These are phyloP conservation scores for Diadophis punctatus DNA, from an alignment of 2,113 vertebrate species.

Conservation along the genomic window DNA sequence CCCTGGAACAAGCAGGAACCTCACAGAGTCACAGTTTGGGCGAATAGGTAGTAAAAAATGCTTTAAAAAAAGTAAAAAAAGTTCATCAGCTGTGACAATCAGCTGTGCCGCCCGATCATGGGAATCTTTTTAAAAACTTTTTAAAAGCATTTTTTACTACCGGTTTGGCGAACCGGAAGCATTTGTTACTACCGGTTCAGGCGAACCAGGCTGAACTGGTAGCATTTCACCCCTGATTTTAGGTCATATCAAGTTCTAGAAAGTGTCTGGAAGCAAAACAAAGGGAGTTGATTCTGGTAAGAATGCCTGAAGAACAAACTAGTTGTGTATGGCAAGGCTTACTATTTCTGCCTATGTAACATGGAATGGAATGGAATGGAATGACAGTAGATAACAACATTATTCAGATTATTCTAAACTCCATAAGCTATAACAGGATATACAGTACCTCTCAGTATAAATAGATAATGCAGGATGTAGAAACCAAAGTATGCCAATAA, in stretches of 20 bases:
- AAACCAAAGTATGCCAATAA: slow-evolving; percentile 20
- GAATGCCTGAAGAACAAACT: neutral
- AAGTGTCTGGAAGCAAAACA: neutral
- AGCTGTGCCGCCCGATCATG: too few relatives aligned
- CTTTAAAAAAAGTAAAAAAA: too few relatives aligned
- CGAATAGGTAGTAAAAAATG: too few relatives aligned
- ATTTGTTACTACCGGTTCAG: too few relatives aligned
- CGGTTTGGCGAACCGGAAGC: too few relatives aligned
- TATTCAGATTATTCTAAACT: neutral
- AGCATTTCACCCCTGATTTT: too few relatives aligned
- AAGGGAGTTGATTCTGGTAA: neutral
- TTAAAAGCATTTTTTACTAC: too few relatives aligned
- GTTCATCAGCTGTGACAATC: too few relatives aligned
- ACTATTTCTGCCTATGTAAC: neutral
- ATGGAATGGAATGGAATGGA: neutral
- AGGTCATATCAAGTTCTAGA: neutral
- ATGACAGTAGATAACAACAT: neutral
- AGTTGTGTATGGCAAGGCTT: neutral
- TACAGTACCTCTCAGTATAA: neutral
- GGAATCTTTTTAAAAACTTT: too few relatives aligned
- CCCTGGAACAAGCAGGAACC: too few relatives aligned
- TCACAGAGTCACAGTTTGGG: too few relatives aligned
- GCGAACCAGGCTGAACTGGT: too few relatives aligned
- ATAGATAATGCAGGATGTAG: slow-evolving; percentile 13
- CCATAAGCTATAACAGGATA: neutral